A percentile compares a stretch with the other conserved stretches of the same genome.
phyloP scores from a whole-genome alignment of 2,797 vertebrate species.

The Neosalanx taihuensis region DNA sequence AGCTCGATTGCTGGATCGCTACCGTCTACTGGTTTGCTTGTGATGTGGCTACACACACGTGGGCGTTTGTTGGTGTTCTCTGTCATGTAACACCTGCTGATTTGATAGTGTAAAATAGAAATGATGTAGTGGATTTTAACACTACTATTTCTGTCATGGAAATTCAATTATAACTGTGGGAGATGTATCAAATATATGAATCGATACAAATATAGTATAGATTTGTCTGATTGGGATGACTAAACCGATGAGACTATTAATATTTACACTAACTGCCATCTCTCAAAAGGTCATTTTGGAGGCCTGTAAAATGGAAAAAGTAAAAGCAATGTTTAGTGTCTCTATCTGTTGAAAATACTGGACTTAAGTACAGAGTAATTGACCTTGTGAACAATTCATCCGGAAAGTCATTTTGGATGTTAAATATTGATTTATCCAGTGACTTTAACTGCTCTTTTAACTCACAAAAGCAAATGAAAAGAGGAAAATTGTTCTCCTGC shows the following conservation, averaged over 20 bases:
- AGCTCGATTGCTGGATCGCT: slow-evolving; percentile 3
- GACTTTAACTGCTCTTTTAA: slow-evolving; percentile 42
- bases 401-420: slow-evolving; percentile 61
- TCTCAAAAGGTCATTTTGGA: no score
- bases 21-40: neutral
- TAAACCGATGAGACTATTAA: slow-evolving; percentile 49
- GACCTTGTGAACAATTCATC: slow-evolving; percentile 48
- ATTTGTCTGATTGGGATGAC: slow-evolving; percentile 39
- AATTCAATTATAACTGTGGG: slow-evolving; percentile 48
- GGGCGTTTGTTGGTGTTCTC: slow-evolving; percentile 11
- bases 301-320: no score
- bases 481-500: slow-evolving; percentile 1
- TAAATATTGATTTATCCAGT: slow-evolving; percentile 66
- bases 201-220: slow-evolving; percentile 9
- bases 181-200: neutral
- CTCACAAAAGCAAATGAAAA: slow-evolving; percentile 28
- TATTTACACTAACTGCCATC: slow-evolving; percentile 17
- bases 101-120: slow-evolving; percentile 51
- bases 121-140: slow-evolving; percentile 58
- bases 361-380: slow-evolving; percentile 36
- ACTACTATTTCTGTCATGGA: slow-evolving; percentile 57
- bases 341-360: no score
- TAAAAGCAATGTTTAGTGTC: no score
- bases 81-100: slow-evolving; percentile 31
- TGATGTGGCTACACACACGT: neutral